Evolutionary conservation across 1,140 invertebrate genomes (phyloP).

Genomic region (Himalopsyche phryganea): DNA sequence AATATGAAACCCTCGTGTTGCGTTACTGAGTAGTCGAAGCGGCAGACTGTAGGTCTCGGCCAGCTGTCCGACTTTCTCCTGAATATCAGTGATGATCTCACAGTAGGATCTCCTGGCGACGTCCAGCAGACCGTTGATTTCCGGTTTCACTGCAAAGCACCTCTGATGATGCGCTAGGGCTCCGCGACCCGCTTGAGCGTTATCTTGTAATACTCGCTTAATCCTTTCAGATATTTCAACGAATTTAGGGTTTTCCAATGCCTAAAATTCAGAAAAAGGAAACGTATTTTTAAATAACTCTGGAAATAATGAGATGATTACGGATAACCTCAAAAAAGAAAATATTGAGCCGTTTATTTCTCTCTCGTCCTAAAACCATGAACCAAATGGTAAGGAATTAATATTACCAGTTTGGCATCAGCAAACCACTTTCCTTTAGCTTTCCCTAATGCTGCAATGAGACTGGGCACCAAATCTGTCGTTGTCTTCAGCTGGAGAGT

Average conservation of each 20-base stretch:
- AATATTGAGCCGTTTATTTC: no score
- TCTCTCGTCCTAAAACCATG: no score
- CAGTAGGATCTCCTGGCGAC: slow-evolving; percentile 71
- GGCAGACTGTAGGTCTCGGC: slow-evolving; percentile 61
- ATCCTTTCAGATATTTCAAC: slow-evolving; percentile 63
- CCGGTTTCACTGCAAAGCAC: slow-evolving; percentile 78
- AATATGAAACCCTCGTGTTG: slow-evolving; percentile 73
- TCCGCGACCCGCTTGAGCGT: slow-evolving; percentile 60
- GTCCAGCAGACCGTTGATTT: slow-evolving; percentile 72
- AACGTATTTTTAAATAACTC: no score
- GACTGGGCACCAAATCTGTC: slow-evolving; percentile 65
- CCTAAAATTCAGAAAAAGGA: slow-evolving; percentile 33
- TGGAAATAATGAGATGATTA: no score
- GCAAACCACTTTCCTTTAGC: slow-evolving; percentile 60
- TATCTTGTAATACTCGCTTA: slow-evolving; percentile 66
- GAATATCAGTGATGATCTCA: slow-evolving; percentile 75
- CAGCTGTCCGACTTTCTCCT: slow-evolving; percentile 62
- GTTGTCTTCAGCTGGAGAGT: slow-evolving; percentile 74
- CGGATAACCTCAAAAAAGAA: no score
- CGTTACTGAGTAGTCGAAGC: slow-evolving; percentile 63
- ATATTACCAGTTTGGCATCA: slow-evolving; percentile 58
- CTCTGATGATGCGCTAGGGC: slow-evolving; percentile 73
- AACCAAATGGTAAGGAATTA: no score
- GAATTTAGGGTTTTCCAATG: slow-evolving; percentile 46
- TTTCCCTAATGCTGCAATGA: slow-evolving; percentile 58